Conservation (phyloP, 2,797 vertebrate species). For the Eulemur rubriventer region DNA sequence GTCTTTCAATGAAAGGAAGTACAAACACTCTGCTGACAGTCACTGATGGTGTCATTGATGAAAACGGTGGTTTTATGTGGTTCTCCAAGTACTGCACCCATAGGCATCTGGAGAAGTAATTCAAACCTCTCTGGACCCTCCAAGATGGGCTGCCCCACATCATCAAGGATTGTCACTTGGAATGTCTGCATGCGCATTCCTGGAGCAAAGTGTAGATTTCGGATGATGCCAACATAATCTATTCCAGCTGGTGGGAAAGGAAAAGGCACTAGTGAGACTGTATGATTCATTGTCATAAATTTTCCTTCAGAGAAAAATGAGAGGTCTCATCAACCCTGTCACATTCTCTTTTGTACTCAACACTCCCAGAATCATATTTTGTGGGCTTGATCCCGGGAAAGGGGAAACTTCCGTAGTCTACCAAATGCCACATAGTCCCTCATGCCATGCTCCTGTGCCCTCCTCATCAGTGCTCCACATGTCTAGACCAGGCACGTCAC, state of each 20-base stretch:
- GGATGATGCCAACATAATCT: constrained; percentile 92
- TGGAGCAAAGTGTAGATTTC: constrained; percentile 91
- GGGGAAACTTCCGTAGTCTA: neutral
- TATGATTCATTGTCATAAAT: neutral
- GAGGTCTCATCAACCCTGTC: neutral
- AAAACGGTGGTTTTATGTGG: constrained; percentile 90
- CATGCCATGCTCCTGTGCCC: rapidly evolving
- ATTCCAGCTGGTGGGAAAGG: constrained; percentile 86
- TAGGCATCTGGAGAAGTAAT: constrained; percentile 90
- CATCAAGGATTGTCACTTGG: constrained; percentile 90
- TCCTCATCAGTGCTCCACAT: neutral
- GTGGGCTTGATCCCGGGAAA: neutral
- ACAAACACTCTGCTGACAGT: constrained; percentile 83
- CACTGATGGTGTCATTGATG: constrained; percentile 89
- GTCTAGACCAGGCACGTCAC: neutral
- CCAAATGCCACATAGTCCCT: neutral
- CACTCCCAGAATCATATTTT: neutral
- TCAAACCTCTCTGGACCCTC: constrained; percentile 92
- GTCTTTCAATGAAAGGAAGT: neutral
- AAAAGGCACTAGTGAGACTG: neutral
- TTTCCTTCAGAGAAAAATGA: neutral
- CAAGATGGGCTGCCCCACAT: constrained; percentile 90
- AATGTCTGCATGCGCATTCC: constrained; percentile 91
- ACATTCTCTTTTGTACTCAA: neutral
- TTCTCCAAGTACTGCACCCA: constrained; percentile 90